Conservation (phyloP, 2,888 invertebrate genomes). For the Ceramica pisi region DNA sequence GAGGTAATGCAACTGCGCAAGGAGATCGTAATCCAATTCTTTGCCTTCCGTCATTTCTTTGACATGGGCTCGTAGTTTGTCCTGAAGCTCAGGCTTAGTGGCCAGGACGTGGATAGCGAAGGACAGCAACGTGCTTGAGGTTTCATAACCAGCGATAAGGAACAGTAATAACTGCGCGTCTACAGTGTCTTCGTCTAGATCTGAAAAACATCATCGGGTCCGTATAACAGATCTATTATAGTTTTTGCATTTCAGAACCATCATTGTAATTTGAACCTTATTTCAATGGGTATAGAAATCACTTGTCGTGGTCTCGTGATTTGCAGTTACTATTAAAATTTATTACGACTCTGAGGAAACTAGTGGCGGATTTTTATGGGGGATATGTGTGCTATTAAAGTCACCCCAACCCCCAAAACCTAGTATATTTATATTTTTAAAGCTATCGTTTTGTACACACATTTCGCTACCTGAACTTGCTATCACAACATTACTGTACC, state of each 20-base stretch:
- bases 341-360: background rate
- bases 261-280: slow-evolving; percentile 15
- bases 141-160: slow-evolving; percentile 92
- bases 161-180: slow-evolving; percentile 91
- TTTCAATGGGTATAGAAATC: background rate
- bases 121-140: slow-evolving; percentile 90
- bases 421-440: too few relatives aligned
- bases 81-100: slow-evolving; percentile 85
- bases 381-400: background rate
- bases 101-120: slow-evolving; percentile 90
- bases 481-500: too few relatives aligned
- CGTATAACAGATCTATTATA: too few relatives aligned
- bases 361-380: too few relatives aligned
- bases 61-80: slow-evolving; percentile 84
- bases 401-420: too few relatives aligned
- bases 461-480: too few relatives aligned
- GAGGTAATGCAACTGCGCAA: slow-evolving; percentile 80
- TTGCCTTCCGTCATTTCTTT: slow-evolving; percentile 80
- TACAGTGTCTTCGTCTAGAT: slow-evolving; percentile 88
- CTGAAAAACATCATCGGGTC: slow-evolving; percentile 70
- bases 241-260: background rate
- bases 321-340: background rate
- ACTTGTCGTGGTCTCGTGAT: background rate
- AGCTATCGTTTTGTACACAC: too few relatives aligned
- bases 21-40: slow-evolving; percentile 81